phyloP scores from a whole-genome alignment of 2,888 invertebrate species.

The Strigamia transsilvanica region DNA sequence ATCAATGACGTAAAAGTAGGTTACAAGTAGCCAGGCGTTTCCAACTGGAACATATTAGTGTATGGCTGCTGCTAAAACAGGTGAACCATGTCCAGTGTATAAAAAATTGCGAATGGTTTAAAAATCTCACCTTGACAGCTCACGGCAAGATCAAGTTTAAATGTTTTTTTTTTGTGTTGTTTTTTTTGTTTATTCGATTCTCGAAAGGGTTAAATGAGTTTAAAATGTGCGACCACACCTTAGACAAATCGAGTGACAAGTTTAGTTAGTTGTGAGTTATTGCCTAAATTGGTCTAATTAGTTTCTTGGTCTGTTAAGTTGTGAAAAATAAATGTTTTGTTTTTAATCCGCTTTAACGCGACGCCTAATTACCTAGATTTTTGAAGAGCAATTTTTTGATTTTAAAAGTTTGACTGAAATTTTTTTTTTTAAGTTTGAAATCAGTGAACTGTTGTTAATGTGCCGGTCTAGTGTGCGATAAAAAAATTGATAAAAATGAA shows the following conservation, averaged over 20 bases:
- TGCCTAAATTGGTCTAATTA: too few species aligned
- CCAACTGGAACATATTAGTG: constrained; percentile 8
- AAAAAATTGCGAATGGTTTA: not conserved
- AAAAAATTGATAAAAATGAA: too few species aligned
- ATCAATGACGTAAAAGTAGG: constrained; percentile 8
- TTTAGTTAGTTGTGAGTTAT: too few species aligned
- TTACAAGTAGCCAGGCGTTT: constrained; percentile 8
- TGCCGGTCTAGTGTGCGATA: too few species aligned
- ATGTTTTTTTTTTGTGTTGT: not conserved
- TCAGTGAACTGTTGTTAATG: too few species aligned
- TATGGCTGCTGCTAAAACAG: not conserved
- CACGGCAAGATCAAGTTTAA: constrained; percentile 2
- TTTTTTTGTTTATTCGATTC: not conserved
- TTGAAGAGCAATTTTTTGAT: too few species aligned
- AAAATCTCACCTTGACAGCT: constrained; percentile 8
- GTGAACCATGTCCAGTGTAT: not conserved
- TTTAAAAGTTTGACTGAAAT: too few species aligned
- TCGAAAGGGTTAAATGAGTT: not conserved
- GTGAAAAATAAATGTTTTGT: too few species aligned
- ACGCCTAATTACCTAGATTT: too few species aligned
- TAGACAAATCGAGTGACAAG: not conserved
- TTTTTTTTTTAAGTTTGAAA: too few species aligned
- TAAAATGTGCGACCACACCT: not conserved
- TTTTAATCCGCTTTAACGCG: too few species aligned
- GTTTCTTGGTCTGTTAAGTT: too few species aligned